Conservation (phyloP, 2,797 vertebrate genomes). For the Synaphobranchus kaupii region DNA sequence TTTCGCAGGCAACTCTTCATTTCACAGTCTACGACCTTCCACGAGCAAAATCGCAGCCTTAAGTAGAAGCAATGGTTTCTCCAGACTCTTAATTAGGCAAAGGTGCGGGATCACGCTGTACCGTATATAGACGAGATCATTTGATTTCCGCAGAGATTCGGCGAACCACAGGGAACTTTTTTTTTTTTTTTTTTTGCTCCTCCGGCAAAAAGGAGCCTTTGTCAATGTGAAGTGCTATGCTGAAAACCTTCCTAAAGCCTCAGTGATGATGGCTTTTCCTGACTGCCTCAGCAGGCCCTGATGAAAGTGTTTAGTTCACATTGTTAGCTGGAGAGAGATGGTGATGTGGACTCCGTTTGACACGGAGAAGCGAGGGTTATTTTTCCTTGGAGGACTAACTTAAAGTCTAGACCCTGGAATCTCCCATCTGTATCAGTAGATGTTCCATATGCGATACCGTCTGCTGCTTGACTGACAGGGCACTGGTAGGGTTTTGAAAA, state of each 20-base stretch:
- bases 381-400: neutral
- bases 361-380: neutral
- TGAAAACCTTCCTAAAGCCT: neutral
- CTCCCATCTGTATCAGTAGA: neutral
- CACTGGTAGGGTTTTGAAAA: neutral
- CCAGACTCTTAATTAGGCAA: constrained; percentile 1
- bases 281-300: neutral
- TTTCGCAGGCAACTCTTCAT: neutral
- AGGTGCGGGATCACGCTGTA: neutral
- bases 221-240: neutral
- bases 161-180: neutral
- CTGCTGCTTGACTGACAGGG: neutral
- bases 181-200: neutral
- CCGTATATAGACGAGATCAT: neutral
- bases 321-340: neutral
- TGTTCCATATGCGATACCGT: neutral
- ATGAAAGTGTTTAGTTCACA: neutral
- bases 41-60: constrained; percentile 6
- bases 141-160: constrained; percentile 1
- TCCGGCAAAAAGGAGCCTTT: neutral
- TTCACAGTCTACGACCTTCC: neutral
- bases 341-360: neutral
- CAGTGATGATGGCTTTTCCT: constrained; percentile 12
- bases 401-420: neutral
- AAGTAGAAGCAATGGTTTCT: constrained; percentile 1